Conservation (phyloP, 2,797 vertebrate species). For the Chanos chanos region DNA sequence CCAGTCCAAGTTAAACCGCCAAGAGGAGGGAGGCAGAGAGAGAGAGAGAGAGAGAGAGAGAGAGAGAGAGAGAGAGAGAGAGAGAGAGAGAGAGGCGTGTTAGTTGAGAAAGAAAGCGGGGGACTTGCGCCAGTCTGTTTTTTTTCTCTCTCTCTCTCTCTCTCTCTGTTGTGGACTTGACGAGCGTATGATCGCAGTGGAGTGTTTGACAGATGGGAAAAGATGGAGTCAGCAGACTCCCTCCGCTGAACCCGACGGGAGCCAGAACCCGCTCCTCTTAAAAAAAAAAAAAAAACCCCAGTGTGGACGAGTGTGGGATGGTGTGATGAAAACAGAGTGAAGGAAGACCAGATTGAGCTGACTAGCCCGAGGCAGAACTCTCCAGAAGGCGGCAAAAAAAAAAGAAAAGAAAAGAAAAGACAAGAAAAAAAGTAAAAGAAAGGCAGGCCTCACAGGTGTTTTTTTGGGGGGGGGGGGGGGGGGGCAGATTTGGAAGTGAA, state of each 20-base stretch:
- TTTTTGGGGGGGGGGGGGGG: neutral
- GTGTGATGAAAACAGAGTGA: neutral
- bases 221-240: too few species aligned
- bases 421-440: neutral
- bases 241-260: too few species aligned
- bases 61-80: slow-evolving; percentile 25
- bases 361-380: too few species aligned
- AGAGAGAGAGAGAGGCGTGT: neutral
- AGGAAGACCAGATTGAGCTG: too few species aligned
- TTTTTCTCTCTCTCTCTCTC: too few species aligned
- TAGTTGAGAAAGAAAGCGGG: neutral
- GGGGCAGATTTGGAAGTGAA: neutral
- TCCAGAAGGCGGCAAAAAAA: neutral
- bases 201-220: too few species aligned
- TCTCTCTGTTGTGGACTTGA: too few species aligned
- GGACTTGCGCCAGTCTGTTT: too few species aligned
- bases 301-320: neutral
- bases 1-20: slow-evolving; percentile 25
- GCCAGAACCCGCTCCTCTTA: too few species aligned
- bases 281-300: neutral
- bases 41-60: slow-evolving; percentile 46
- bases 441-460: neutral
- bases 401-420: neutral
- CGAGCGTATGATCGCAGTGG: too few species aligned
- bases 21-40: neutral